Evolutionary conservation across 2,113 vertebrate species (phyloP).

Genomic region (Eulemur rufifrons): DNA sequence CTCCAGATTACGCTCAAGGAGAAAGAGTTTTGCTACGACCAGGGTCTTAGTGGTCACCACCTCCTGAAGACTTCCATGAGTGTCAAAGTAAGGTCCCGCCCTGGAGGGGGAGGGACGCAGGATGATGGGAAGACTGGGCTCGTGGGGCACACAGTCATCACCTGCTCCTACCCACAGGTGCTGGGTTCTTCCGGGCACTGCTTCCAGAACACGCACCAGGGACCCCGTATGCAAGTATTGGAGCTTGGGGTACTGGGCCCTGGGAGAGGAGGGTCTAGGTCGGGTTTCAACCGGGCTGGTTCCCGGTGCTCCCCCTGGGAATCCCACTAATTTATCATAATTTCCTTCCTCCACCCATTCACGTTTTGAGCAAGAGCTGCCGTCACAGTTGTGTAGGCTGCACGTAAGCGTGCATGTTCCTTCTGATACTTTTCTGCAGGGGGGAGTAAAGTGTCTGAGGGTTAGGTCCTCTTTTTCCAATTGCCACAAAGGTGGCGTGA

Average conservation of each 20-base stretch:
- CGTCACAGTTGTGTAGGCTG: background rate
- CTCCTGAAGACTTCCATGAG: constrained; percentile 54
- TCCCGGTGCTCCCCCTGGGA: background rate
- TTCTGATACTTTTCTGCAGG: background rate
- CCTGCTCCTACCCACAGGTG: constrained; percentile 34
- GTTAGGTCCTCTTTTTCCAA: background rate
- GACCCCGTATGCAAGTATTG: constrained; percentile 44
- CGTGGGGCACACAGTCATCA: no score
- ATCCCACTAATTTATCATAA: background rate
- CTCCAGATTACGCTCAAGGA: constrained; percentile 58
- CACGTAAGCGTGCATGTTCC: background rate
- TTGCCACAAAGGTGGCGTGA: background rate
- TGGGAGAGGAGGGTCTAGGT: background rate
- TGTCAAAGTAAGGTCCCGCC: constrained; percentile 45
- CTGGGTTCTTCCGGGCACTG: constrained; percentile 39
- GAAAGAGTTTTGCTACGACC: constrained; percentile 33
- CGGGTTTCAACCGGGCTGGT: background rate
- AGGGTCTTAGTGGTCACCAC: constrained; percentile 64
- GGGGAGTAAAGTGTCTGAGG: background rate
- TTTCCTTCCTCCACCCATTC: background rate
- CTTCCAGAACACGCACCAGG: constrained; percentile 7
- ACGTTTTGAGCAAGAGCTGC: background rate
- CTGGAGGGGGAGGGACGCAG: background rate
- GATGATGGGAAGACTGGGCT: background rate
- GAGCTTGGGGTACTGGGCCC: background rate